Evolutionary conservation across 1,140 invertebrate species (phyloP), one percentile per base, ranked within the genome.

Genomic region (Parapsyche elsis): DNA sequence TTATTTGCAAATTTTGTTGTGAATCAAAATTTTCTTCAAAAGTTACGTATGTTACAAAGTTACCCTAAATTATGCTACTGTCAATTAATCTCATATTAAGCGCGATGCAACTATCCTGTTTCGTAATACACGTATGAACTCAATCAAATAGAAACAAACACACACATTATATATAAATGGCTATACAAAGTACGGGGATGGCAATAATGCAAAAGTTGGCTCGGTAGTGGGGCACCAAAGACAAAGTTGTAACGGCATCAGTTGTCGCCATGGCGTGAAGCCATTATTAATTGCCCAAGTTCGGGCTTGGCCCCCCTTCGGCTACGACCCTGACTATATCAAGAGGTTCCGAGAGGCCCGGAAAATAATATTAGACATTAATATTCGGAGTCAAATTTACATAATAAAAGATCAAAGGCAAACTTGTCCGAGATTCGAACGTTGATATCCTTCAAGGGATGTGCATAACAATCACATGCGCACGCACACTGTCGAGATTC

Each of bases 161-260:
- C 19, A 9, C 49, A 19, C 7, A 19, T 16, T 61, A 61, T 21
- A n/a, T 16, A 19, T 61, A 21, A 9, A 16, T n/a, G 19, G 64
- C 2, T 67, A 24, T n/a, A n/a, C n/a, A 38, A 38, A 38, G 30
- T 7, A 38, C 7, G 30, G 14, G 19, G 24, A 14, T 9, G 64
- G 64, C 64, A 75, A 75, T 75, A 75, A 75, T 21, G 49, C 46
- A 24, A 57, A 75, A 75, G 73, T 75, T 75, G 16, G n/a, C 7
- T 23, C 16, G 45, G 73, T 49, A 19, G 49, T 30, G 5, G 14
- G 46, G 46, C 49, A 21, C 10, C 23, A 24, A 70, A 78, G 38
- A 49, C 59, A 78, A 78, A 78, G 76, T 78, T 67, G 67, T 78
- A 71, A 71, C 61, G 64, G 59, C 76, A 78, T 78, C 76, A 78